These are phyloP conservation scores for Sebastes iracundus DNA, from an alignment of 2,797 vertebrate genomes.

Conservation along the genomic window DNA sequence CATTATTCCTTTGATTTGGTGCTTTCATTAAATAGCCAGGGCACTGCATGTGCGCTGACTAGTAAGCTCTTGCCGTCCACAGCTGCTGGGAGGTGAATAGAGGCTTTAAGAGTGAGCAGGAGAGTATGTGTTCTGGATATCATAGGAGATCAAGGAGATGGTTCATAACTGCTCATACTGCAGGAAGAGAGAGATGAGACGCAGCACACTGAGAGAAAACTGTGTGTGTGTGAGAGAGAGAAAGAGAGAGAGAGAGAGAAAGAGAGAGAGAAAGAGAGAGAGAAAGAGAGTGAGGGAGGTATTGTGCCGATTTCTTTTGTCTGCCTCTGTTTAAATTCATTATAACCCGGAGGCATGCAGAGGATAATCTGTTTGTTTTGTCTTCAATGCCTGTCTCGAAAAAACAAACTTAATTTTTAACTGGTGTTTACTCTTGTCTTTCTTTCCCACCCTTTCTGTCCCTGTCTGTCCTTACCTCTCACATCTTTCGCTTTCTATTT, in stretches of 20 bases:
- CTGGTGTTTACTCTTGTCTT: conserved; percentile 60
- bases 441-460: conserved; percentile 17
- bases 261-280: no score
- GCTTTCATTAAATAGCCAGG: conserved; percentile 65
- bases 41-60: conserved; percentile 45
- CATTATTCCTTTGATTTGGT: conserved; percentile 73
- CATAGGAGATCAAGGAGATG: conserved; percentile 55
- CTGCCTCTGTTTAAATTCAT: conserved; percentile 61
- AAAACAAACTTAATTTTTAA: conserved; percentile 72
- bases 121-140: conserved; percentile 65
- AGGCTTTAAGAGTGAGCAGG: conserved; percentile 49
- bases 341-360: conserved; percentile 59
- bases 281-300: not conserved
- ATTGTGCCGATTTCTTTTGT: conserved; percentile 57
- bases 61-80: conserved; percentile 36
- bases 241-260: not conserved
- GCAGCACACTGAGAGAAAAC: conserved; percentile 8
- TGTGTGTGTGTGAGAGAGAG: not conserved
- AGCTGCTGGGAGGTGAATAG: conserved; percentile 50
- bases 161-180: conserved; percentile 49
- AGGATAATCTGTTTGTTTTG: conserved; percentile 72
- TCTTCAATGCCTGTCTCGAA: conserved; percentile 58
- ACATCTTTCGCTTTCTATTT: not conserved
- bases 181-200: conserved; percentile 34
- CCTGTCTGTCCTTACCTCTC: conserved; percentile 1